Evolutionary conservation across 2,888 invertebrate species (phyloP), one percentile per base, ranked within the genome.

Genomic region (Nomada ferruginata): DNA sequence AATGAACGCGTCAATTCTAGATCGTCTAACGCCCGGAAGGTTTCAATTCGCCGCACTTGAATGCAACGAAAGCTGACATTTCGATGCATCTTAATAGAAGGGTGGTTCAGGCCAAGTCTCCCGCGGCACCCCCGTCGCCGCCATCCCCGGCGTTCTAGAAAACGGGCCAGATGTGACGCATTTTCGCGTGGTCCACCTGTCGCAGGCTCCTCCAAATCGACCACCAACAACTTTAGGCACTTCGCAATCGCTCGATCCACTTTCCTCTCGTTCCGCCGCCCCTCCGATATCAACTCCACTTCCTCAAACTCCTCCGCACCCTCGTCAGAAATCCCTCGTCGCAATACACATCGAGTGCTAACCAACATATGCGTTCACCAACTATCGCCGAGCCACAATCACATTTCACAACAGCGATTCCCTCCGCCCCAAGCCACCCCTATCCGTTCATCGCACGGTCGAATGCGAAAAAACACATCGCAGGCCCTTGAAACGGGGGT

Each of bases 11-110:
- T 52, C 18, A 23, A 77, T 77, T 60, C 64, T 23, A 61, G 47
- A n/a, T n/a, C 20, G 18, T 36, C n/a, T 2, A 20, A 53, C 36
- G 60, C 11, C 65, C 71, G 79, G 69, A 79, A 61, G 79, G 61
- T 42, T 59, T 65, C 55, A 61, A 79, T 71, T 79, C 50, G 1
- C 55, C 2, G 79, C 66, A 79, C 61, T 79, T 66, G 2, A 71
- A 72, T 0, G 66, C 42, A 71, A 61, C 66, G 15, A 29, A 36
- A 20, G 36, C 50, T 11, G n/a, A 57, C 53, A 26, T 71, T 44
- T 42, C 50, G 72, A 61, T 55, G 52, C 79, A 71, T 79, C 66
- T 79, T 72, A 72, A 23, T 15, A 42, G 4, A n/a, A 9, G 47
- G 29, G 36, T n/a, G 29, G 47, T 23, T 23, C 11, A 4, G 47